A percentile compares a stretch with the other conserved stretches of the same genome.
Conservation (phyloP, 2,113 vertebrate species). For the Daboia siamensis region DNA sequence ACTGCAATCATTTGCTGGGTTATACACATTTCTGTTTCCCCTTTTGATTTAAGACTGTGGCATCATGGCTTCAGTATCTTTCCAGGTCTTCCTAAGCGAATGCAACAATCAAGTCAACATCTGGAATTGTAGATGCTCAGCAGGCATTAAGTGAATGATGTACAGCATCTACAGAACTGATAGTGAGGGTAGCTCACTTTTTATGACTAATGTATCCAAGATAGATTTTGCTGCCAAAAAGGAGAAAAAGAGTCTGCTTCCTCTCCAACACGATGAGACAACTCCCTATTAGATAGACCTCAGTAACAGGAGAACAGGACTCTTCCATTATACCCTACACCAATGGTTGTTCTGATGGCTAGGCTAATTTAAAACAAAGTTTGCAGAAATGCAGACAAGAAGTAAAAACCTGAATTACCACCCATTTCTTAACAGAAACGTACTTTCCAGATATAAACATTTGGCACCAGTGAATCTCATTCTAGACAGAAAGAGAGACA, state of each 20-base stretch:
- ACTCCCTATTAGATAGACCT: not conserved
- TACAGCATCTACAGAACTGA: not conserved
- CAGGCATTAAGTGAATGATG: not conserved
- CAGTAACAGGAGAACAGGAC: not conserved
- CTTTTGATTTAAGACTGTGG: constrained; percentile 30
- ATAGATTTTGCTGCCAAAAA: constrained; percentile 10
- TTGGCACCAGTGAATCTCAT: not conserved
- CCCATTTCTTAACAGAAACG: not conserved
- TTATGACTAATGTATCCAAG: constrained; percentile 9
- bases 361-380: not conserved
- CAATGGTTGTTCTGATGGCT: not conserved
- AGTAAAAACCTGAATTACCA: not conserved
- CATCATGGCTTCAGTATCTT: not conserved
- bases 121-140: constrained; percentile 38
- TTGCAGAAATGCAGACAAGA: not conserved
- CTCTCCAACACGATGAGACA: not conserved
- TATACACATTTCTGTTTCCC: constrained; percentile 8
- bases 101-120: not conserved
- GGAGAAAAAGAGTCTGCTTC: not conserved
- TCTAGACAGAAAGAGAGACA: not conserved
- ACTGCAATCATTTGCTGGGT: not conserved
- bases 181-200: not conserved
- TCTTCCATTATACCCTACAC: not conserved
- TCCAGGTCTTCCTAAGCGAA: not conserved
- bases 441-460: not conserved